Evolutionary conservation across 2,113 vertebrate species (phyloP), one percentile per base, ranked within the genome.

Genomic region (Phylloscopus trochilus): DNA sequence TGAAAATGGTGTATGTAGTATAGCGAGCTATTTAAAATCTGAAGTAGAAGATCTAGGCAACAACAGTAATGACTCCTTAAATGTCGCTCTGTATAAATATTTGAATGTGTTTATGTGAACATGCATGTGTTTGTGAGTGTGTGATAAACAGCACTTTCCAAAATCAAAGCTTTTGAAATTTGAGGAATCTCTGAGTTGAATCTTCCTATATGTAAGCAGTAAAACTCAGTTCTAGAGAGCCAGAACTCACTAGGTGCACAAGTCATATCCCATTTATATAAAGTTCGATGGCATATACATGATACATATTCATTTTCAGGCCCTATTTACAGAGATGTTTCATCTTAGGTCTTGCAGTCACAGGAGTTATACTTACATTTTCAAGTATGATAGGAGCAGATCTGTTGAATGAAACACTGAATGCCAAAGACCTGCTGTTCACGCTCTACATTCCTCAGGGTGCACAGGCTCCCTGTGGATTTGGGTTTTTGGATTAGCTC

Each of bases 71-170:
- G 24, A 59, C 26, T 85, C 11, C 59, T 89, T 63, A 93, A 90
- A 72, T 87, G 31, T 67, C 5, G 15, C 24, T 22, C 10, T 33
- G 10, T 63, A 75, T 81, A 90, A 95, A 78, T 93, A 92, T 93
- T 97, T 95, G 49, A 86, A 69, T 23, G 5, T 90, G 55, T 93
- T 92, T 93, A 74, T 73, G 26, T 3, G 22, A 97, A 49, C n/a
- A 66, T 55, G 26, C 18, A 37, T 51, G 47, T 81, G 18, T 74
- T 73, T 86, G 64, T 90, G 73, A 72, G 60, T 63, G 51, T 93
- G 63, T 90, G 75, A 75, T 52, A 87, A 79, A 94, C 18, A 77
- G 17, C 30, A 47, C 30, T 86, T 96, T 74, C 35, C 24, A 69
- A 83, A 76, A 78, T n/a, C 11, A 63, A 74, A 88, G 39, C 35